Evolutionary conservation across 2,797 vertebrate species (phyloP).

Genomic region (Tinamus major): DNA sequence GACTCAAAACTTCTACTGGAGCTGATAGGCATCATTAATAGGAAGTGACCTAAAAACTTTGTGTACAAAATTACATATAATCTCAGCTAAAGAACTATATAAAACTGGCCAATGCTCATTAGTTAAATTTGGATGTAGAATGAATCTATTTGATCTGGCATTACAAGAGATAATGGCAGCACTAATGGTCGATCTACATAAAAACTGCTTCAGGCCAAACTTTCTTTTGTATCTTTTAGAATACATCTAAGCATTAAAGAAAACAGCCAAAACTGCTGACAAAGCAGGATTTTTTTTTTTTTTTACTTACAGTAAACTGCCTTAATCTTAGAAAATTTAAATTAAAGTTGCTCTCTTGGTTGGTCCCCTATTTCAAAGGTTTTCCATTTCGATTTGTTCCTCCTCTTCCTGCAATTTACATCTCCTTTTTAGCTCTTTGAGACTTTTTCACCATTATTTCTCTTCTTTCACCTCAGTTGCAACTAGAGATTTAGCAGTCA

Average conservation of each 20-base stretch:
- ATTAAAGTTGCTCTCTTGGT: background rate
- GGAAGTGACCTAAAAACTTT: background rate
- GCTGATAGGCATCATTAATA: background rate
- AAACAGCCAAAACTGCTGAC: background rate
- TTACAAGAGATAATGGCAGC: background rate
- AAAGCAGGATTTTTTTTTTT: background rate
- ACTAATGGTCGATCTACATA: background rate
- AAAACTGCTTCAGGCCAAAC: background rate
- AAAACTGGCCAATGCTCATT: background rate
- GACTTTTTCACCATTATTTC: background rate
- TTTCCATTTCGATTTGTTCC: background rate
- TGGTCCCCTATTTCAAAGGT: background rate
- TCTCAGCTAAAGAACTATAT: background rate
- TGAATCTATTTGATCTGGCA: background rate
- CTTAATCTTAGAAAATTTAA: background rate
- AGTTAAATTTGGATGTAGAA: background rate
- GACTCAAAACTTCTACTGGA: background rate
- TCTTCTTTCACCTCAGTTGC: background rate
- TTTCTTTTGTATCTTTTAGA: conserved; percentile 15
- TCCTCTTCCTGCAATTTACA: background rate
- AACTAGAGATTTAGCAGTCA: background rate
- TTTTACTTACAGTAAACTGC: background rate
- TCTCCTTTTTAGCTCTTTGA: background rate
- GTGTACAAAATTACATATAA: background rate
- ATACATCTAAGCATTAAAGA: background rate